These are phyloP conservation scores for Nebria salina DNA, from an alignment of 2,888 invertebrate species.

Conservation along the genomic window DNA sequence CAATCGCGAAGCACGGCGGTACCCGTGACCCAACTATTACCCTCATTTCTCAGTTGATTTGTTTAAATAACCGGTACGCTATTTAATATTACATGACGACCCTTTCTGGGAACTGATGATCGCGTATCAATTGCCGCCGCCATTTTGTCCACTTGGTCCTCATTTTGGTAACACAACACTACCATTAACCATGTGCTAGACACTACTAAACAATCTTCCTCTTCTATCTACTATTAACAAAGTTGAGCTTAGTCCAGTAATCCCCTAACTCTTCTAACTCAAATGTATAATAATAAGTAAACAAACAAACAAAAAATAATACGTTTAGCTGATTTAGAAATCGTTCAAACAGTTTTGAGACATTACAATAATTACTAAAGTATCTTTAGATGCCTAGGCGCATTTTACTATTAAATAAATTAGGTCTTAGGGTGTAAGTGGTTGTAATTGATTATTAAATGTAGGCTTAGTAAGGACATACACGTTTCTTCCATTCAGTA, in stretches of 20 bases:
- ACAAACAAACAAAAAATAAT: background rate
- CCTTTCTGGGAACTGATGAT: too few relatives aligned
- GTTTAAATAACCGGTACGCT: too few relatives aligned
- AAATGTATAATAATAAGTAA: background rate
- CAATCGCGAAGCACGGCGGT: background rate
- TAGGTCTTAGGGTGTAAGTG: conserved; percentile 18
- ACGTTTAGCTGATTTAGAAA: background rate
- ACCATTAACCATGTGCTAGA: too few relatives aligned
- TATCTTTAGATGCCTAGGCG: conserved; percentile 5
- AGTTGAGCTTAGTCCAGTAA: background rate
- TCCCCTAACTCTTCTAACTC: background rate
- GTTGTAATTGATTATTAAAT: background rate
- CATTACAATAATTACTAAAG: background rate
- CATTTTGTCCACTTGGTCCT: background rate
- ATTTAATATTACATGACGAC: too few relatives aligned
- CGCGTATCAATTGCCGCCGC: conserved; percentile 1
- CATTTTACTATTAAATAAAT: conserved; percentile 10
- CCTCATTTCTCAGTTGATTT: background rate
- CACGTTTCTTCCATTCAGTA: conserved; percentile 18
- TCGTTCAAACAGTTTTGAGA: background rate
- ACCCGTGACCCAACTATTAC: background rate
- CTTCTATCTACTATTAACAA: background rate
- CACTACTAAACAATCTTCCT: background rate
- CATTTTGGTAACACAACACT: background rate
- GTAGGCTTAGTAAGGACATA: conserved; percentile 17